These are phyloP conservation scores for Channallabes apus DNA, from an alignment of 2,797 vertebrate species.

Conservation along the genomic window DNA sequence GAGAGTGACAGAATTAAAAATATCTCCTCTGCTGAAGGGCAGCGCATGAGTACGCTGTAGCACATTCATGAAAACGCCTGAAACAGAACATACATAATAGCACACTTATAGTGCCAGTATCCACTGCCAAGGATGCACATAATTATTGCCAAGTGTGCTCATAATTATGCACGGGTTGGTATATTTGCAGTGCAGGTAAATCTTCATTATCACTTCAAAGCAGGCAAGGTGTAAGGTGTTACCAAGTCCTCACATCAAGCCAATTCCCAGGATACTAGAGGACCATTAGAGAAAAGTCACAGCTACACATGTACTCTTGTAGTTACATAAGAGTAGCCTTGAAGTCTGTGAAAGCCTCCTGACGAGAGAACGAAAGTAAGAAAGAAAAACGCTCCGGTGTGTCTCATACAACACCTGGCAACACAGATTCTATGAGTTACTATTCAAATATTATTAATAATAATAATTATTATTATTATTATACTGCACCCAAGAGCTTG, in stretches of 20 bases:
- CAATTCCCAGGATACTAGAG: constrained; percentile 1
- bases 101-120: constrained; percentile 11
- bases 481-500: too few relatives aligned
- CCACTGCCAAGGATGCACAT: constrained; percentile 23
- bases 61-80: constrained; percentile 42
- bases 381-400: constrained; percentile 9
- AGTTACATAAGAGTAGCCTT: constrained; percentile 53
- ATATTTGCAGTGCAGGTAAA: constrained; percentile 30
- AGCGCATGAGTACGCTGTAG: constrained; percentile 40
- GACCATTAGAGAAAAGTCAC: constrained; percentile 33
- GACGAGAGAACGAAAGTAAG: constrained; percentile 15
- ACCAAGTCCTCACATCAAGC: constrained; percentile 18
- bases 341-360: constrained; percentile 40
- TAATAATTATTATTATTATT: too few relatives aligned
- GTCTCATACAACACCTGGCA: constrained; percentile 32
- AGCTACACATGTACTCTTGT: constrained; percentile 27
- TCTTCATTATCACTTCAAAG: constrained; percentile 21
- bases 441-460: neutral
- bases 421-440: constrained; percentile 10
- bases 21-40: constrained; percentile 40
- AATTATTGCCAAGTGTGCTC: constrained; percentile 16
- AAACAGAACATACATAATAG: constrained; percentile 14
- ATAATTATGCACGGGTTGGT: constrained; percentile 20
- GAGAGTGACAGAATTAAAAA: constrained; percentile 50
- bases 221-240: constrained; percentile 15